Evolutionary conservation across 2,113 vertebrate genomes (phyloP), one percentile per base, ranked within the genome.

Genomic region (Lepisosteus osseus): DNA sequence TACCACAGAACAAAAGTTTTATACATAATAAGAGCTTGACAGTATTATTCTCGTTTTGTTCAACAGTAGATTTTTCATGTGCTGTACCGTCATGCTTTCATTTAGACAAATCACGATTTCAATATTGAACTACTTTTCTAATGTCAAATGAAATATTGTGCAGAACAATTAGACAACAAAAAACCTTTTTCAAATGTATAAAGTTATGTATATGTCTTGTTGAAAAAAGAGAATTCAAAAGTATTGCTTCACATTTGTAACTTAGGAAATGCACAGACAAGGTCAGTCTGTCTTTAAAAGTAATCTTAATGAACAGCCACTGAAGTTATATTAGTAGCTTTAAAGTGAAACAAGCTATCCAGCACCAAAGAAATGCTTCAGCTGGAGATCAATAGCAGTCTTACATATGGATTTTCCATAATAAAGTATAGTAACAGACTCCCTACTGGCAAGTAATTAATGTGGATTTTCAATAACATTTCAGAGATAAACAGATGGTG

Each of bases 401-500:
- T 41, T 63, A 65, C 69, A 74, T 75, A 75, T 72, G 62, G 73
- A 75, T 15, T 47, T 69, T 51, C 47, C 59, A 64, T 67, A 64
- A 62, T 73, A 72, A 43, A 61, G 44, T 9, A 67, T 9, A 65
- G 71, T 65, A 76, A 76, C 51, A 29, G 71, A 61, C 71, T 62
- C 61, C 77, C 68, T 65, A 68, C 74, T 68, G 65, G 54, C 64
- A 65, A 59, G 68, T 71, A 76, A 79, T 71, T 73, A 73, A 76
- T 71, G 69, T 55, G 67, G 71, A 67, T 61, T 61, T 73, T 68
- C 68, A 74, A 68, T 71, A 74, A 70, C 74, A 79, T 76, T 76
- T 78, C 77, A 78, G 68, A 76, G 71, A 68, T 73, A 68, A 71
- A 73, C 77, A 73, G 74, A 73, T 71, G 72, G 67, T 15, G 11